A percentile compares a stretch with the other conserved stretches of the same genome.
Conservation (phyloP, 1,140 invertebrate genomes). For the Melanaphis sacchari region DNA sequence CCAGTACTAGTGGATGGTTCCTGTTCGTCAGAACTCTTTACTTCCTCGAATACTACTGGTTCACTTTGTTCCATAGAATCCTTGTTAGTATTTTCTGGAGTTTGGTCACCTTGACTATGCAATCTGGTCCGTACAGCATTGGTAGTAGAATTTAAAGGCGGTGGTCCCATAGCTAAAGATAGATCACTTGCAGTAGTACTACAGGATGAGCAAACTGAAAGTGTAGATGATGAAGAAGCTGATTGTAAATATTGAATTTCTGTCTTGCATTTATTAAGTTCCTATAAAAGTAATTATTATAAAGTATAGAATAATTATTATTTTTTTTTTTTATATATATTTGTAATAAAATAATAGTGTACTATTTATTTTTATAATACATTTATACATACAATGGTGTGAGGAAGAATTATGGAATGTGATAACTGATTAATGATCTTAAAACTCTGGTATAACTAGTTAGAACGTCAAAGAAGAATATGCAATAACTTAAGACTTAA, state of each 20-base stretch:
- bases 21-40: conserved; percentile 46
- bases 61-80: conserved; percentile 7
- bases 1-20: conserved; percentile 52
- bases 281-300: conserved; percentile 65
- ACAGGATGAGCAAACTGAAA: conserved; percentile 43
- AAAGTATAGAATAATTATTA: background rate
- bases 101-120: conserved; percentile 5
- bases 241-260: conserved; percentile 89
- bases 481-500: background rate
- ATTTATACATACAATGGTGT: too few relatives aligned
- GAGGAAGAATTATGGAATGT: too few relatives aligned
- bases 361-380: background rate
- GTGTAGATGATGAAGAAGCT: conserved; percentile 73
- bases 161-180: conserved; percentile 36
- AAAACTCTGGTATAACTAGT: background rate
- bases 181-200: conserved; percentile 45
- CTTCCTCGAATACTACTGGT: background rate
- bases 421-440: too few relatives aligned
- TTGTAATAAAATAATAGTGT: background rate
- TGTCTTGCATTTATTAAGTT: conserved; percentile 88
- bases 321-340: background rate
- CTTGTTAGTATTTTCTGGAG: background rate
- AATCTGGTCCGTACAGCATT: conserved; percentile 18
- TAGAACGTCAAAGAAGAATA: background rate
- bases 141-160: conserved; percentile 31